Base-by-base conservation (phyloP, 2,113 vertebrate genomes). In the Chitala chitala region DNA sequence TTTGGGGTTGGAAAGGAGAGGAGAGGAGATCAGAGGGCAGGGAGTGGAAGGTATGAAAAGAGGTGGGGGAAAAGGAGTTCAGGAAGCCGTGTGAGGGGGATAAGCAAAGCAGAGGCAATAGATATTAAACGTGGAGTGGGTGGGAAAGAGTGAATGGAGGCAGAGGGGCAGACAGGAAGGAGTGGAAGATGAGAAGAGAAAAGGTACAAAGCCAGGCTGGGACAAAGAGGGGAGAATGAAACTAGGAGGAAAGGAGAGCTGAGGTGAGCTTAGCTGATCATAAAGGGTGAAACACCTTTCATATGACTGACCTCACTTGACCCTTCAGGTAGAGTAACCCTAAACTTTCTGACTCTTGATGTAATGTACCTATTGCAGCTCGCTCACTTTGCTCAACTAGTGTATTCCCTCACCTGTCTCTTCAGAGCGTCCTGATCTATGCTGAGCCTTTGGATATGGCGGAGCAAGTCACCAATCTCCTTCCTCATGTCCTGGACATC, bases 401-500 rank as follows among this genome's bases (percentile, higher is more conserved):
- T 26, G 59, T 48, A 22, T 5, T 29, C 50, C 33, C 38, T 71
- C 38, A 92, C 92, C 89, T 90, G 91, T 26, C 86, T 90, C 20
- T 54, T 83, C 66, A 90, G 79, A 38, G 26, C 54, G 0, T 91
- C 90, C 76, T 89, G 78, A 22, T 92, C 91, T 0, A 58, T 70
- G 0, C 77, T 87, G 0, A 88, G 70, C 22, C 83, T 88, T 82
- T 91, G 90, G 66, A 88, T 84, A 51, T 55, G 44, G 6, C 91
- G 90, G 53, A 71, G 3, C 29, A 84, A 1, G 20, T 92, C 90
- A 0, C 82, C 48, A 36, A 91, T 84, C 0, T 92, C 89, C 38
- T 85, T 87, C 77, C 59, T 92, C 53, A 85, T 0, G 0, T 82
- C 83, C 13, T 88, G 86, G 54, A 89, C 78, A 3, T 91, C 89